Base-by-base conservation (phyloP, 2,797 vertebrate species). In the Anabacerthia variegaticeps region DNA sequence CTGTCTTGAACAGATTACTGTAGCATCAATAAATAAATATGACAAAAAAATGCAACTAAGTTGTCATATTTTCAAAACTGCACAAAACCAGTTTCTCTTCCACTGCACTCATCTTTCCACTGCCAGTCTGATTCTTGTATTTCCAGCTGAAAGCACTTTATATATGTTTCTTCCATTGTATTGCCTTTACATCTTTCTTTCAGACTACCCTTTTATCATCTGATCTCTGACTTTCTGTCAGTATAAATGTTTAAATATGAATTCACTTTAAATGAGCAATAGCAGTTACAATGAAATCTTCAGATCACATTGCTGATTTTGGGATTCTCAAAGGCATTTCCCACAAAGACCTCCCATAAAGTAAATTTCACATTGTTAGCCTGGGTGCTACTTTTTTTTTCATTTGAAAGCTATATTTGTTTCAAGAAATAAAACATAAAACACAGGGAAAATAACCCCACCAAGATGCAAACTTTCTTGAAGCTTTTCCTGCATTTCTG, bases 361-460 rank as follows among this genome's bases (percentile, higher is more conserved):
- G 8, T 24, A 78, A 32, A 39, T 85, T 72, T 51, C 23, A 37
- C 4, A 5, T 67, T 92, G 9, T 54, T 55, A 63, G 26, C 12
- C 13, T 10, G 2, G 3, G 3, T 58, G 6, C 51, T 81, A 3
- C 9, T 52, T 21, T 63, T 63, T 72, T 56, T 66, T 36, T 74
- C 14, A 46, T 71, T 51, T 55, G 20, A 4, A 78, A 62, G 8
- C 0, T 3, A 14, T 3, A 0, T 17, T 49, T 55, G 7, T 23
- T 84, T 73, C 36, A 49, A 17, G 28, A 74, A 51, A 5, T 32
- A 44, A 54, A 75, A 1, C 5, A 36, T 18, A 11, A 68, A 16
- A 5, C 5, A 61, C 21, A 23, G 5, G 1, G 27, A 36, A 37
- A 26, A 15, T 26, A 26, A 15, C 6, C 44, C 48, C 48, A 30